Base-by-base conservation (phyloP, 2,113 vertebrate genomes). In the Sorex fumeus region DNA sequence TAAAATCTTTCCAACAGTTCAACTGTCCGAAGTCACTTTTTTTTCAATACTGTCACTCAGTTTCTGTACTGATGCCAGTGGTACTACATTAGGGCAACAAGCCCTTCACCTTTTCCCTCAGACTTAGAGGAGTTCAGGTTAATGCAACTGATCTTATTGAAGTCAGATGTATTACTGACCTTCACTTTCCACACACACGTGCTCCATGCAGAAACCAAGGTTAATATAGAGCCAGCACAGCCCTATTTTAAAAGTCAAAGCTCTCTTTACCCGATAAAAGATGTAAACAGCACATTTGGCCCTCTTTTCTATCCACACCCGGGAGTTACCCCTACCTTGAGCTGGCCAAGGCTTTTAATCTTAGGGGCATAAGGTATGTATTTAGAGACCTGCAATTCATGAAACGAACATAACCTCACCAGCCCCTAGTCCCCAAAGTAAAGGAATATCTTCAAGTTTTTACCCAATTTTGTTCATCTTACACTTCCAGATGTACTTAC, bases 391-490 rank as follows among this genome's bases (percentile, higher is more conserved):
- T 21, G 16, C 16, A 66, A 71, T 70, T 18, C 19, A 3, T 3
- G 45, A 53, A 3, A 8, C 36, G 5, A 10, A 0, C 8, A 40
- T 76, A 79, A 50, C 28, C 12, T 32, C 36, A 47, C 47, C 25
- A 47, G 19, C 28, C 50, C 27, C 10, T 6, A 6, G 28, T 60
- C 12, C 32, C 2, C 21, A 53, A 77, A 34, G 25, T 50, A 71
- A 27, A 95, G 47, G 60, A 72, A 90, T 78, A 71, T n/a, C 3
- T 84, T 92, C 19, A 1, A 78, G 19, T 64, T 69, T 94, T 86
- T 47, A 78, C 36, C n/a, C 13, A 70, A 6, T 80, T 76, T 94
- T 45, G 28, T 28, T 87, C 50, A n/a, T 6, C 30, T 91, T 93
- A 43, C 72, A 64, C 15, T 45, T 85, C 30, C 0, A 66, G 30